These are phyloP conservation scores for Tenthredo notha DNA, from an alignment of 2,888 invertebrate genomes.

Conservation along the genomic window DNA sequence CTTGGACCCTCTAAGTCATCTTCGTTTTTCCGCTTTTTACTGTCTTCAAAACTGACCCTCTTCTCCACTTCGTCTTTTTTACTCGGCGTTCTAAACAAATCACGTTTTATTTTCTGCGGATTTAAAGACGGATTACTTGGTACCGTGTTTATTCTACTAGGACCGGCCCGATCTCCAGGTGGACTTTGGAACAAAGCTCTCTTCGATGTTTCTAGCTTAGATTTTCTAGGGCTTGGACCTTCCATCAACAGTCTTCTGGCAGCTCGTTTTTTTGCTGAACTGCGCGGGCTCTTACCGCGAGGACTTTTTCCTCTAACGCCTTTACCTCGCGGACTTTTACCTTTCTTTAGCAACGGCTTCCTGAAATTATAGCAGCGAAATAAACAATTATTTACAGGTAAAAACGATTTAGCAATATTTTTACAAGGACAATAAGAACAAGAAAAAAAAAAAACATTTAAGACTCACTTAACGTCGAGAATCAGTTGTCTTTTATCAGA, in stretches of 20 bases:
- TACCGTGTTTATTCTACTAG: constrained; percentile 72
- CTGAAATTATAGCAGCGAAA: constrained; percentile 66
- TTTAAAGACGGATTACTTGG: constrained; percentile 77
- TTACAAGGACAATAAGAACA: background rate
- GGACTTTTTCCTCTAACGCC: constrained; percentile 80
- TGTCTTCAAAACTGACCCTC: constrained; percentile 61
- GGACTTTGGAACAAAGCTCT: constrained; percentile 89
- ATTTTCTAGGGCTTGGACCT: constrained; percentile 71
- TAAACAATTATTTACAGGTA: background rate
- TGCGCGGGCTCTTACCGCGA: constrained; percentile 81
- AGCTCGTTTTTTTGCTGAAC: constrained; percentile 82
- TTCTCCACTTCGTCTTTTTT: constrained; percentile 65
- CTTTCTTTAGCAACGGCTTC: constrained; percentile 76
- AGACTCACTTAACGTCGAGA: constrained; percentile 83
- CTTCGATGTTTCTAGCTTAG: constrained; percentile 82
- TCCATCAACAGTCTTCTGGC: constrained; percentile 79
- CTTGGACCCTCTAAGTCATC: constrained; percentile 72
- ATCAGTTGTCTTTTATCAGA: constrained; percentile 80
- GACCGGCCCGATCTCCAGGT: constrained; percentile 73
- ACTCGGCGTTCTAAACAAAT: constrained; percentile 83
- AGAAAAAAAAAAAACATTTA: constrained; percentile 11
- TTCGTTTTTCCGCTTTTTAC: constrained; percentile 72
- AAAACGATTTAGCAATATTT: background rate
- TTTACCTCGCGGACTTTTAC: constrained; percentile 75
- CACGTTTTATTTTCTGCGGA: constrained; percentile 83